A percentile compares a stretch with the other conserved stretches of the same genome.
Conservation (phyloP, 2,113 vertebrate species). For the Zosterops japonicus region DNA sequence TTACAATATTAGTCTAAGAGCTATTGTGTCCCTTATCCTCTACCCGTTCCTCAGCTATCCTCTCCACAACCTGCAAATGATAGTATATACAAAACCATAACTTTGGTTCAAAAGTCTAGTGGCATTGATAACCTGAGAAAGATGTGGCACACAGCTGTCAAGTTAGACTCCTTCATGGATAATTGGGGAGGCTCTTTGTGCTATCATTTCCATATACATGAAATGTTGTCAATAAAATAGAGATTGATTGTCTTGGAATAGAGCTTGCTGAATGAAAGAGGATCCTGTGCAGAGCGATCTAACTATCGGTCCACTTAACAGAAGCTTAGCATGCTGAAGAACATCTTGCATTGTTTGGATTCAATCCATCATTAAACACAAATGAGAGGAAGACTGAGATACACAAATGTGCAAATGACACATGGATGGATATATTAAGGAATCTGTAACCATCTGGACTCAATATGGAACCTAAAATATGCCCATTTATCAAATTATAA, state of each 20-base stretch:
- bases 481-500: conserved; percentile 73
- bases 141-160: not conserved
- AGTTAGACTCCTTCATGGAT: not conserved
- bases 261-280: not conserved
- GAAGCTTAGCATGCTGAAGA: conserved; percentile 70
- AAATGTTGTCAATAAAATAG: not conserved
- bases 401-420: conserved; percentile 70
- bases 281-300: not conserved
- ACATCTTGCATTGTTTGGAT: conserved; percentile 79
- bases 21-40: too few species aligned
- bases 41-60: too few species aligned
- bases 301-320: conserved; percentile 55
- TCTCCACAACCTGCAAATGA: not conserved
- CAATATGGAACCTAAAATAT: conserved; percentile 69
- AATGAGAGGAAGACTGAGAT: conserved; percentile 67
- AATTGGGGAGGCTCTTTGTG: not conserved
- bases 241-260: conserved; percentile 2
- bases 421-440: conserved; percentile 71
- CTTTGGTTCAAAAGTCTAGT: not conserved
- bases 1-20: too few species aligned
- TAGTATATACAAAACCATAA: not conserved
- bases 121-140: not conserved
- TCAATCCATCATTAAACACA: conserved; percentile 74
- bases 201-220: not conserved
- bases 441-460: conserved; percentile 75